A percentile compares a stretch with the other conserved stretches of the same genome.
Conservation (phyloP, 2,888 invertebrate genomes). For the Miltochrista miniata region DNA sequence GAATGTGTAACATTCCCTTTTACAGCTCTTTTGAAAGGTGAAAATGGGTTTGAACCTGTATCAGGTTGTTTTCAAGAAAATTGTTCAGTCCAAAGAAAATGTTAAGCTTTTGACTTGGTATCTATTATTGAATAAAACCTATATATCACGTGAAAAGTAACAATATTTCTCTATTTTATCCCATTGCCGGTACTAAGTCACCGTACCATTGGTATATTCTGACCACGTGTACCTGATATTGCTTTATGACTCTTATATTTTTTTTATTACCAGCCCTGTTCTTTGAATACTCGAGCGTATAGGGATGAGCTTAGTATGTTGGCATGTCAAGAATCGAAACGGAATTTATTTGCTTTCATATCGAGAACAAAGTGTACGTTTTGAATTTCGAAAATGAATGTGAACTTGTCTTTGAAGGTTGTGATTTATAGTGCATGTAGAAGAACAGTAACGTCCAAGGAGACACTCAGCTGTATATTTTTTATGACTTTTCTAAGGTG, state of each 20-base stretch:
- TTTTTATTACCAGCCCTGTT: conserved; percentile 42
- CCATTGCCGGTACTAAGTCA: conserved; percentile 22
- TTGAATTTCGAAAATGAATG: too few relatives aligned
- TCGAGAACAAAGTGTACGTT: neutral
- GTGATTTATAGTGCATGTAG: too few relatives aligned
- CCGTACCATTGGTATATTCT: conserved; percentile 30
- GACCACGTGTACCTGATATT: conserved; percentile 45
- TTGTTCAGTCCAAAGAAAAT: neutral
- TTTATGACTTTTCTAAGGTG: too few relatives aligned
- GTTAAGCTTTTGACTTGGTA: too few relatives aligned
- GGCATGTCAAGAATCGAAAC: neutral
- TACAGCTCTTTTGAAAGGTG: neutral
- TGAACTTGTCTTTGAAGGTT: too few relatives aligned
- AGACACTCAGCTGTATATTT: too few relatives aligned
- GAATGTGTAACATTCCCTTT: conserved; percentile 1
- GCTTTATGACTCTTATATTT: conserved; percentile 51
- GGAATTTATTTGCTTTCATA: neutral
- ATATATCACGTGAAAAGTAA: neutral
- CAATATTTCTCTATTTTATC: conserved; percentile 14
- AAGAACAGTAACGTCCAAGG: too few relatives aligned
- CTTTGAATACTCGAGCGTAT: conserved; percentile 16
- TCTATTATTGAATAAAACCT: neutral
- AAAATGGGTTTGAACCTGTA: neutral
- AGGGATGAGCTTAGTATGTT: conserved; percentile 22
- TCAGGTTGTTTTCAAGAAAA: neutral